phyloP scores from a whole-genome alignment of 2,797 vertebrate species.

The Halcyon chelicuti region DNA sequence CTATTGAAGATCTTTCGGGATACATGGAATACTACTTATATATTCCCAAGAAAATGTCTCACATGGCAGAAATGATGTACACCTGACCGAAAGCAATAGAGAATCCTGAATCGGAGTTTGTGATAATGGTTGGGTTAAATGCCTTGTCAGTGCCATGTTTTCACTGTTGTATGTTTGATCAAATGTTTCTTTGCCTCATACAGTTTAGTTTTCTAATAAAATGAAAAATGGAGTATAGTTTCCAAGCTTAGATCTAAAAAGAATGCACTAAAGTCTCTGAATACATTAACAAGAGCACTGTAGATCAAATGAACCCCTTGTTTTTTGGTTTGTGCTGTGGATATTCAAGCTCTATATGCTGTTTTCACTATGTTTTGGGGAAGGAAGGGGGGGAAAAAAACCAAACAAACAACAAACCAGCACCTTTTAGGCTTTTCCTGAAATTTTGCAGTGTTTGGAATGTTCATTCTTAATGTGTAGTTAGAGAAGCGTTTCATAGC shows the following conservation, averaged over 20 bases:
- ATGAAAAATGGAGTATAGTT: conserved; percentile 46
- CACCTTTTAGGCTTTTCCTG: not conserved
- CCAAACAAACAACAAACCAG: not conserved
- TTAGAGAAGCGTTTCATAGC: not conserved
- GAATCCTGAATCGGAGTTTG: not conserved
- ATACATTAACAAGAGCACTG: conserved; percentile 47
- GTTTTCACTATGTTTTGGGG: not conserved
- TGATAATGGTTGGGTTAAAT: conserved; percentile 16
- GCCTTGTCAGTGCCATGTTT: conserved; percentile 58
- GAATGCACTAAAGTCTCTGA: conserved; percentile 47
- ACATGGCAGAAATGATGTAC: conserved; percentile 92
- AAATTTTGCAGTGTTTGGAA: conserved; percentile 24
- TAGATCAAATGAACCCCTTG: conserved; percentile 10
- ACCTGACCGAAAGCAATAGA: conserved; percentile 73
- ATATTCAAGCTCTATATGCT: conserved; percentile 10
- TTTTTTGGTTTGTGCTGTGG: conserved; percentile 37
- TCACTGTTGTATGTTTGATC: conserved; percentile 50
- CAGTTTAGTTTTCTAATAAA: conserved; percentile 70
- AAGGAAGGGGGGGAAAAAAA: no score
- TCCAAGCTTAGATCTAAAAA: conserved; percentile 58
- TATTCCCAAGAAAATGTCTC: conserved; percentile 92
- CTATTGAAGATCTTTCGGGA: conserved; percentile 93
- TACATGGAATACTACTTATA: conserved; percentile 93
- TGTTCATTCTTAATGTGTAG: not conserved
- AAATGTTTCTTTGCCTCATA: conserved; percentile 66